phyloP scores from a whole-genome alignment of 2,797 vertebrate species.

The Onychomys arenicola region DNA sequence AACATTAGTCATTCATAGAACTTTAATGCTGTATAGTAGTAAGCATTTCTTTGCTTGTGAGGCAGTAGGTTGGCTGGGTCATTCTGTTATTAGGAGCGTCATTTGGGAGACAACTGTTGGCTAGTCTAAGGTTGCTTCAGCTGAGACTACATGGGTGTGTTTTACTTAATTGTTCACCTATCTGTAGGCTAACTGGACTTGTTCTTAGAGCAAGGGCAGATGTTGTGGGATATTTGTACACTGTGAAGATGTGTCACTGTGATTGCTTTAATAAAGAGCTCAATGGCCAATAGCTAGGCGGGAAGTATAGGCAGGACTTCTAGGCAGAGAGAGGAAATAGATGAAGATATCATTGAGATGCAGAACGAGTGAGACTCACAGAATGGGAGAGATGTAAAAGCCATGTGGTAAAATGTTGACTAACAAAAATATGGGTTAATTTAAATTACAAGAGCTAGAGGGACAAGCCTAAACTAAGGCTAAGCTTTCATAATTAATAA shows the following conservation, averaged over 20 bases:
- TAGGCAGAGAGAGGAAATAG: neutral
- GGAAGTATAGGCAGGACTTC: neutral
- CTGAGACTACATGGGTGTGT: neutral
- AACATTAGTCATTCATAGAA: neutral
- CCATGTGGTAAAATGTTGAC: neutral
- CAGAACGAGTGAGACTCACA: neutral
- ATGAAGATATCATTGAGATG: neutral
- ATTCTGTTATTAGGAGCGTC: neutral
- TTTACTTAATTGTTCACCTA: neutral
- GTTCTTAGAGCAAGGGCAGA: neutral
- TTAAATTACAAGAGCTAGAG: neutral
- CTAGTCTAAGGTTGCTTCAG: neutral
- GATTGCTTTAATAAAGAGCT: neutral
- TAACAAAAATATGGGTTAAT: neutral
- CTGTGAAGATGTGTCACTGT: neutral
- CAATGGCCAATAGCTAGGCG: neutral
- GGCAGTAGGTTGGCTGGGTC: neutral
- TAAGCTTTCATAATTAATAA: neutral
- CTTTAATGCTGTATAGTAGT: neutral
- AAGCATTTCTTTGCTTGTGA: neutral
- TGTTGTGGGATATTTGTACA: neutral
- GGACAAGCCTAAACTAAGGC: neutral
- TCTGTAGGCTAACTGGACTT: neutral
- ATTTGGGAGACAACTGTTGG: neutral
- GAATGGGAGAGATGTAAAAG: neutral